These are phyloP conservation scores for Amiota mariae DNA, from an alignment of 2,888 invertebrate species.

Conservation along the genomic window DNA sequence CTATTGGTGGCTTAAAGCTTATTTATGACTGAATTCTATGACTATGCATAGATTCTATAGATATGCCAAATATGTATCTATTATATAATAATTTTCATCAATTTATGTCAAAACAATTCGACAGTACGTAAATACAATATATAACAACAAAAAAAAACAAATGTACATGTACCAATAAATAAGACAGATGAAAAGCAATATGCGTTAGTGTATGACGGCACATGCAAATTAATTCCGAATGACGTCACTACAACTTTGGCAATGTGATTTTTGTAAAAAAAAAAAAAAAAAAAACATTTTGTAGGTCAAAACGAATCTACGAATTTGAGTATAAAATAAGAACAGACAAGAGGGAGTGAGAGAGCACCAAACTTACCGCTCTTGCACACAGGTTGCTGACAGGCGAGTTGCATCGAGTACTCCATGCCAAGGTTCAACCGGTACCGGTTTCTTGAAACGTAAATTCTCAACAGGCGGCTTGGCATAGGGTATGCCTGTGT, in stretches of 20 bases:
- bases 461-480: conserved; percentile 90
- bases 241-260: conserved; percentile 57
- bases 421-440: conserved; percentile 90
- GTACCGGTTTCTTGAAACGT: conserved; percentile 88
- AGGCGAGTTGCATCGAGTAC: conserved; percentile 85
- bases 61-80: too few species aligned
- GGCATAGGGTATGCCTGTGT: conserved; percentile 92
- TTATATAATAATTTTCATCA: too few species aligned
- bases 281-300: too few species aligned
- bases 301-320: conserved; percentile 53
- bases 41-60: too few species aligned
- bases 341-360: not conserved
- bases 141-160: not conserved
- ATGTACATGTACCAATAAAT: not conserved
- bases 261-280: conserved; percentile 44
- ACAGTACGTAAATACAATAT: conserved; percentile 1
- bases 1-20: too few species aligned
- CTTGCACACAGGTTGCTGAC: conserved; percentile 92
- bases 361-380: conserved; percentile 74
- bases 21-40: too few species aligned
- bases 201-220: not conserved
- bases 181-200: not conserved
- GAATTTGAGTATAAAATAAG: not conserved
- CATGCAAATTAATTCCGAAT: conserved; percentile 27
- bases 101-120: too few species aligned